Evolutionary conservation across 1,140 invertebrate species (phyloP), one percentile per base, ranked within the genome.

Genomic region (Drosophila nigromelanica): DNA sequence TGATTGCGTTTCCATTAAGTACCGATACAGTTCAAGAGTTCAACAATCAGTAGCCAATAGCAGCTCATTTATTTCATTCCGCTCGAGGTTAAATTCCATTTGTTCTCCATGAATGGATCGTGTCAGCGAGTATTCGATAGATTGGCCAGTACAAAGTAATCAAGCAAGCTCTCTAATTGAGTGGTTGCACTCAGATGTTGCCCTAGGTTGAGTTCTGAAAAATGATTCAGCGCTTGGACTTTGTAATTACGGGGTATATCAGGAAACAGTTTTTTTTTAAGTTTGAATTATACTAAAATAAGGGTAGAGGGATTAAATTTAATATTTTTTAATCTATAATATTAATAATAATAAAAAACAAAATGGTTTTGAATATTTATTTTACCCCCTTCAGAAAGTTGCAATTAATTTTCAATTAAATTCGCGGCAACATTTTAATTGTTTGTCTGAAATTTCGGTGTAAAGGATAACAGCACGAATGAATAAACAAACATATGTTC

Each of bases 361-460:
- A 5, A 5, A 27, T 6, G 6, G 6, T 27, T 27, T 27, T 6
- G 5, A 27, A 27, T 10, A 35, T 8, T 35, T 8, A 6, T 10
- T 7, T 35, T 8, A 3, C 33, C 33, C 7, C 33, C 33, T 10
- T 35, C 8, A 42, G 61, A 51, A 30, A 61, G 58, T 55, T 73
- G 64, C 82, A 89, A 87, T 87, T 87, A 82, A 86, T 87, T 87
- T 87, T 87, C 83, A 87, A 89, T 86, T 86, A 89, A 74, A 82
- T 64, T 33, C 56, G 58, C 68, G 78, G 66, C 77, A 87, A 79
- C 83, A 82, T 86, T 82, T 82, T 82, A 82, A 87, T 86, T 86
- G 83, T 82, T 86, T 86, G 83, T 73, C 72, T 89, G 67, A 71
- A 64, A 85, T 85, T 79, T 76, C 7, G 33, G 54, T 11, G 24